These are phyloP conservation scores for Syngnathus rostellatus DNA, from an alignment of 2,797 vertebrate species.

Conservation along the genomic window DNA sequence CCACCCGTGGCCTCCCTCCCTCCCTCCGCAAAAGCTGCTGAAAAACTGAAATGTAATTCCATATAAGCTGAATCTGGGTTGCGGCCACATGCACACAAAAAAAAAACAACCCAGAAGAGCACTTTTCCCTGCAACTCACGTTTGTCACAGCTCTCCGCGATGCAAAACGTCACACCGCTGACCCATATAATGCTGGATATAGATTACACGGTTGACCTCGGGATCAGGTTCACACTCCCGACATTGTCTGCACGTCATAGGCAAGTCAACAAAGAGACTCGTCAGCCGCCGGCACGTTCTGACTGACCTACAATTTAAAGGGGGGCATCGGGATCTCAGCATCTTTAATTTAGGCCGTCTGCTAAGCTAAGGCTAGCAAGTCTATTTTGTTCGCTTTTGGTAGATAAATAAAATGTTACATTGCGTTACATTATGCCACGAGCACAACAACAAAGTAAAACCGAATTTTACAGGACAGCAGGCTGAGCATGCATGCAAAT, in stretches of 20 bases:
- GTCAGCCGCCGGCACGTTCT: not conserved
- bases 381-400: not conserved
- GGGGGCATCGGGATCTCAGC: not conserved
- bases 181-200: slow-evolving; percentile 35
- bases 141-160: slow-evolving; percentile 13
- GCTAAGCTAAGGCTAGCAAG: not conserved
- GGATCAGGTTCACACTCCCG: slow-evolving; percentile 38
- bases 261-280: not conserved
- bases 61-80: slow-evolving; percentile 2
- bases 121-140: not conserved
- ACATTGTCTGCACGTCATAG: not conserved
- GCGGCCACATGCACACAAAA: not conserved
- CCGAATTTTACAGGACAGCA: not conserved
- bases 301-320: not conserved
- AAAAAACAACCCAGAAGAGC: not conserved
- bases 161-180: slow-evolving; percentile 19
- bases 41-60: slow-evolving; percentile 4
- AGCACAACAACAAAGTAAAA: not conserved
- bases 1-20: not conserved
- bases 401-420: not conserved
- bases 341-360: not conserved
- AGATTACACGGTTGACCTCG: slow-evolving; percentile 29
- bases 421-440: no score
- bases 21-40: not conserved
- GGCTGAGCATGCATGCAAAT: not conserved